Base-by-base conservation (phyloP, 2,113 vertebrate species). In the Eolophus roseicapilla region DNA sequence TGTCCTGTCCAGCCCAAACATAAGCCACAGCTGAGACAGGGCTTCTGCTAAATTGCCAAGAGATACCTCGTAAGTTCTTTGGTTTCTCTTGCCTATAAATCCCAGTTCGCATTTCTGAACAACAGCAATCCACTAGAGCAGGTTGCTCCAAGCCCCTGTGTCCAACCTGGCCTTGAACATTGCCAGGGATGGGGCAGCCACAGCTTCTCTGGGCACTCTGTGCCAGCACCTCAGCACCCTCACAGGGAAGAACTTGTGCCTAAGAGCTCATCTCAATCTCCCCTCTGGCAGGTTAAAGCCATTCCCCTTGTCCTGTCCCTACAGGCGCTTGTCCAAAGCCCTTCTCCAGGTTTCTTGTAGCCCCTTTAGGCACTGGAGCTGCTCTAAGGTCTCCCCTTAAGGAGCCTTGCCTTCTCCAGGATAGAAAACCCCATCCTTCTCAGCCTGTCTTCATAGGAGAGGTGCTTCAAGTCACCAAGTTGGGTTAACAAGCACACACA, bases 401-500 rank as follows among this genome's bases (percentile, higher is more conserved):
- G 57, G 57, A 59, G 33, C 33, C 33, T 59, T 59, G 33, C n/a
- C 20, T 59, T 59, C 33, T 59, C 13, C 57, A n/a, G 57, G 9
- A 6, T 59, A n/a, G 33, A 59, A n/a, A 14, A 59, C 13, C 20
- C 33, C 57, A 23, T 23, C 57, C 35, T 23, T 59, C 33, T 24
- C 57, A 59, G 33, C 57, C 57, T 59, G 57, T 33, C 57, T 59
- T 59, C 33, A 23, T 7, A 59, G 57, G 33, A 35, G 57, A 59
- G 20, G 21, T 59, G 33, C 21, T 59, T 59, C 33, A 59, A 35
- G 57, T 35, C 21, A 15, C 57, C 33, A 35, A 35, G 57, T 15
- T 0, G 3, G 13, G 17, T 59, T 47, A 29, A 27, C 35, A 62
- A 27, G 65, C 17, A 21, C 27, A 21, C 50, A 29, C 0, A 2